These are phyloP conservation scores for Phasianus colchicus DNA, from an alignment of 2,113 vertebrate species.

Conservation along the genomic window DNA sequence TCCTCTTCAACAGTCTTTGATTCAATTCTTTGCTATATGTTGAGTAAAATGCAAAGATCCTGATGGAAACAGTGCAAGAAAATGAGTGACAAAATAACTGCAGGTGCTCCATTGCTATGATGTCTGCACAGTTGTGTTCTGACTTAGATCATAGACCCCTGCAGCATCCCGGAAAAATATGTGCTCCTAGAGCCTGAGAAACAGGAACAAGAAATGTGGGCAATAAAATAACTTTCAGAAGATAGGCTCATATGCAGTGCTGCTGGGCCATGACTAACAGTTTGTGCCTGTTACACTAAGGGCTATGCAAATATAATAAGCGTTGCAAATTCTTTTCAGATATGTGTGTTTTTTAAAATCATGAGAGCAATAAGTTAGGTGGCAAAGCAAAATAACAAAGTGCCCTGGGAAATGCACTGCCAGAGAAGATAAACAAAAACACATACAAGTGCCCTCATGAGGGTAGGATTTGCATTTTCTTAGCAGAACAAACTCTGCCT, in stretches of 20 bases:
- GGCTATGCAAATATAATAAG: neutral
- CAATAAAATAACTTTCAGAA: neutral
- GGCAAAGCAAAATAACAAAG: neutral
- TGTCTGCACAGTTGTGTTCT: neutral
- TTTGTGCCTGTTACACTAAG: neutral
- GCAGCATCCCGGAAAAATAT: neutral
- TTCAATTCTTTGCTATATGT: neutral
- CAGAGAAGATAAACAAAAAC: neutral
- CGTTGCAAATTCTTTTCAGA: neutral
- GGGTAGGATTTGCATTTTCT: constrained; percentile 43
- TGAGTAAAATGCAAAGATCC: neutral
- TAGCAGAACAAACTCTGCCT: constrained; percentile 41
- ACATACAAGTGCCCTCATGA: neutral
- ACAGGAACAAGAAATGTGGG: neutral
- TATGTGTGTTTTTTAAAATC: neutral
- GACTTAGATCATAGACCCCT: neutral
- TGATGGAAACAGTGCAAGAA: neutral
- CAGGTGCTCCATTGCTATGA: accelerated
- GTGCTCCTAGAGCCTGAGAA: neutral
- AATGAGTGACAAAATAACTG: neutral
- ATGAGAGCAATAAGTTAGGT: neutral
- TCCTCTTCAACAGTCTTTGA: neutral
- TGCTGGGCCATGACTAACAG: neutral
- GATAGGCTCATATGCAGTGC: neutral
- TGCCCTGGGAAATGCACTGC: neutral